phyloP scores from a whole-genome alignment of 2,113 vertebrate species.

The Lasiurus borealis region DNA sequence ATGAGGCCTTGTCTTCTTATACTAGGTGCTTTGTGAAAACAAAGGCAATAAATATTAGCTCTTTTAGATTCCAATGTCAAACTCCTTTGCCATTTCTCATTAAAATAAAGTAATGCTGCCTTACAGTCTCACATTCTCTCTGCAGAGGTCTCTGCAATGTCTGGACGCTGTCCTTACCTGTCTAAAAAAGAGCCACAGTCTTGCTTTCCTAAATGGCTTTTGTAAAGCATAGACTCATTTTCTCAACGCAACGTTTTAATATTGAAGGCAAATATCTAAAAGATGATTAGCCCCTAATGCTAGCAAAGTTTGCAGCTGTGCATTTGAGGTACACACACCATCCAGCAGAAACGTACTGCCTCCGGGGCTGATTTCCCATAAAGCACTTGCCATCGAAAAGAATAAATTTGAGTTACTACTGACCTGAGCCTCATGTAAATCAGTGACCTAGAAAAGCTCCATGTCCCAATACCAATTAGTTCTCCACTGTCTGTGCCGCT shows the following conservation, averaged over 20 bases:
- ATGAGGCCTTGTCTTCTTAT: background rate
- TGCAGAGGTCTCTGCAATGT: background rate
- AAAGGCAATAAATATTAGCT: background rate
- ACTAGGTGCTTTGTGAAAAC: background rate
- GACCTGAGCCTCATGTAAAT: constrained; percentile 72
- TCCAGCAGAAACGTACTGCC: background rate
- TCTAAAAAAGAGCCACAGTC: background rate
- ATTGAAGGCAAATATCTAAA: background rate
- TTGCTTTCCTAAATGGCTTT: background rate
- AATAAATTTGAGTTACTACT: constrained; percentile 44
- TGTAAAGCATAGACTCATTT: constrained; percentile 1
- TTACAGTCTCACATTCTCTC: background rate
- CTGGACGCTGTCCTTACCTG: background rate
- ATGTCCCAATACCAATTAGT: constrained; percentile 70
- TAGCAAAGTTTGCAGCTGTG: background rate
- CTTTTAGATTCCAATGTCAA: background rate
- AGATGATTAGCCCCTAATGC: background rate
- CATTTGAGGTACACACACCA: background rate
- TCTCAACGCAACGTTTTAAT: background rate
- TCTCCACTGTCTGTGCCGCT: constrained; percentile 12
- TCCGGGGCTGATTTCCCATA: background rate
- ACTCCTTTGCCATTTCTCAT: background rate
- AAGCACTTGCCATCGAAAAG: background rate
- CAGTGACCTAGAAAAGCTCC: constrained; percentile 74
- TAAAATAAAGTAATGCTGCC: background rate